phyloP scores from a whole-genome alignment of 2,113 vertebrate species.

The Poecilia latipinna region DNA sequence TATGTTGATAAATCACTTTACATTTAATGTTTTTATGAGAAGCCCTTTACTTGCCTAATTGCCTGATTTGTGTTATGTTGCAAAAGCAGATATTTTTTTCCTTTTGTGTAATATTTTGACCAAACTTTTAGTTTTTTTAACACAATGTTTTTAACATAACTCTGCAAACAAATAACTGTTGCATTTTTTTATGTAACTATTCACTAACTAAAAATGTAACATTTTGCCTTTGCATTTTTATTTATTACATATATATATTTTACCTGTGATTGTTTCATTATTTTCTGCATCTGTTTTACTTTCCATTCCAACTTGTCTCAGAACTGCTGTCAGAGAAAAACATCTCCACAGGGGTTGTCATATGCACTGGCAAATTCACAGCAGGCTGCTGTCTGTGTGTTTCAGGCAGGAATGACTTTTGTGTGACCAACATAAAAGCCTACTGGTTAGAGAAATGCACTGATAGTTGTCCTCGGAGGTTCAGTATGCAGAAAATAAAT shows the following conservation, averaged over 20 bases:
- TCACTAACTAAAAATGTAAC: neutral
- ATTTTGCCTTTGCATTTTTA: neutral
- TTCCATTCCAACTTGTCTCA: neutral
- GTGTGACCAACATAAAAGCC: neutral
- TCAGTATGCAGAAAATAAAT: neutral
- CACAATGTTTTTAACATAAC: too few relatives aligned
- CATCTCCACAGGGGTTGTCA: neutral
- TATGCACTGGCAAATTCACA: neutral
- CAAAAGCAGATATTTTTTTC: too few relatives aligned
- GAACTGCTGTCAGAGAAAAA: neutral
- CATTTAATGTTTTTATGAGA: too few relatives aligned
- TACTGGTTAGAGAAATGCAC: neutral
- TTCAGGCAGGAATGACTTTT: neutral
- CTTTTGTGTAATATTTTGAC: too few relatives aligned
- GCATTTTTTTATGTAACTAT: too few relatives aligned
- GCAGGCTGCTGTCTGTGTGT: constrained; percentile 1
- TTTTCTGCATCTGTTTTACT: neutral
- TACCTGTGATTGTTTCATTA: neutral
- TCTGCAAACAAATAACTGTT: neutral
- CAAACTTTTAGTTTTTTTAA: too few relatives aligned
- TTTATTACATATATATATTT: neutral
- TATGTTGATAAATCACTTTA: too few relatives aligned
- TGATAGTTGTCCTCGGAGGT: neutral
- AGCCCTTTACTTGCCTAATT: too few relatives aligned
- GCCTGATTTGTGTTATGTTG: too few relatives aligned